Evolutionary conservation across 2,888 invertebrate species (phyloP).

Genomic region (Acrobasis suavella): DNA sequence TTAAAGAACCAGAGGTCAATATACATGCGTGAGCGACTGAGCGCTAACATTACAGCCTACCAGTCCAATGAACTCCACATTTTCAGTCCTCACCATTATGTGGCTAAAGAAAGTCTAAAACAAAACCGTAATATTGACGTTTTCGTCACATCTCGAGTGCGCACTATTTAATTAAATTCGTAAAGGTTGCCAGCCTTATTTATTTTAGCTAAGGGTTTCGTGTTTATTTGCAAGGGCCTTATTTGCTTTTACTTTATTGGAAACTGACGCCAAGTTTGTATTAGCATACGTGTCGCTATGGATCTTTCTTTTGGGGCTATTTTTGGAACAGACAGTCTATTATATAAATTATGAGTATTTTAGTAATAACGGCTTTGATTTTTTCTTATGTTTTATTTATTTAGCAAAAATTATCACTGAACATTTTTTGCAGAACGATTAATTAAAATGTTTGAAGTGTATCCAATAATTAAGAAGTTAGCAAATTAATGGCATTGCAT

Average conservation of each 20-base stretch:
- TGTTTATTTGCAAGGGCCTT: slow-evolving; percentile 47
- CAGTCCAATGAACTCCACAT: too few species aligned
- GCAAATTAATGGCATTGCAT: too few species aligned
- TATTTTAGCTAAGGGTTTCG: slow-evolving; percentile 48
- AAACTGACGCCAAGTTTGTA: slow-evolving; percentile 39
- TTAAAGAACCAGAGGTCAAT: too few species aligned
- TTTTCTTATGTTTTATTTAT: neutral
- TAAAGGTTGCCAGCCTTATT: slow-evolving; percentile 45
- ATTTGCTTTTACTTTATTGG: slow-evolving; percentile 49
- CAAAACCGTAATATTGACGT: slow-evolving; percentile 9
- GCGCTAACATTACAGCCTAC: too few species aligned
- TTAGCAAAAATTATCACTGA: neutral
- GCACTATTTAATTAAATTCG: slow-evolving; percentile 46
- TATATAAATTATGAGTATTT: neutral
- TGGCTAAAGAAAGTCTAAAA: too few species aligned
- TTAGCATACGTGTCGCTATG: slow-evolving; percentile 33
- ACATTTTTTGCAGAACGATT: too few species aligned
- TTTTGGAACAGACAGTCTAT: slow-evolving; percentile 18
- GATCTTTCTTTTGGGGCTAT: slow-evolving; percentile 25
- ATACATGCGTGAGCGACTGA: too few species aligned
- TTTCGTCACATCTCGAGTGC: slow-evolving; percentile 4
- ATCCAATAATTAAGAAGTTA: too few species aligned
- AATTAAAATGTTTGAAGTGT: too few species aligned
- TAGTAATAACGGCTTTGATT: neutral
- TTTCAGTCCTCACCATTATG: too few species aligned